Percentiles rank a stretch among this genome's conserved stretches.
Conservation (phyloP, 2,888 invertebrate genomes). For the Hedychridium roseum region DNA sequence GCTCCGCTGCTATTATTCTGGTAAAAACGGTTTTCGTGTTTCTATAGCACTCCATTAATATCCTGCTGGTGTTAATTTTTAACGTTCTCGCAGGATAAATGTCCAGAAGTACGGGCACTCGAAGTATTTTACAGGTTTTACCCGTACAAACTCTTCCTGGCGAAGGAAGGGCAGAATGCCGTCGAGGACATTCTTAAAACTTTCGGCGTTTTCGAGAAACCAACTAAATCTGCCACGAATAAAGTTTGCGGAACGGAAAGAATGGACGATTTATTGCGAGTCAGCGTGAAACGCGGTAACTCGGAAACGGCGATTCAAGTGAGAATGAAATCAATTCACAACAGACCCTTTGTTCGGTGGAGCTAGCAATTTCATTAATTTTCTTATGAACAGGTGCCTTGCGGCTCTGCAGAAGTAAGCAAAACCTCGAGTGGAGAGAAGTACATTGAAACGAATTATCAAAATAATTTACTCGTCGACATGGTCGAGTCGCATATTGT, state of each 20-base stretch:
- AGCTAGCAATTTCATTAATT: neutral
- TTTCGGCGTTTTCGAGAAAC: constrained; percentile 66
- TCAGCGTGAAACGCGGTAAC: constrained; percentile 64
- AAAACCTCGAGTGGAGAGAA: constrained; percentile 10
- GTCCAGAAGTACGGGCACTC: constrained; percentile 72
- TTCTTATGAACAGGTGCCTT: constrained; percentile 47
- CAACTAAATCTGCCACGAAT: constrained; percentile 13
- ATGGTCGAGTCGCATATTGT: constrained; percentile 81
- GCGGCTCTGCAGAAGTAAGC: constrained; percentile 40
- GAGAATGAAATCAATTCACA: constrained; percentile 18
- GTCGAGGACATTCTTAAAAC: constrained; percentile 76
- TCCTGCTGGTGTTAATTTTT: constrained; percentile 17
- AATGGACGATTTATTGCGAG: constrained; percentile 59
- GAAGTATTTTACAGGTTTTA: constrained; percentile 81
- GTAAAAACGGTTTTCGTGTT: constrained; percentile 61
- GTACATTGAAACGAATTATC: constrained; percentile 79
- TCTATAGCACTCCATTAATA: constrained; percentile 2
- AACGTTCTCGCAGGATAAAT: constrained; percentile 70
- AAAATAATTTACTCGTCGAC: constrained; percentile 79
- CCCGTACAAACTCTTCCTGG: constrained; percentile 82
- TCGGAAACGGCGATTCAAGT: constrained; percentile 39
- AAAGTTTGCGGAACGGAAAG: constrained; percentile 46
- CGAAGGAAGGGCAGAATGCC: constrained; percentile 78
- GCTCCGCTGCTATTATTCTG: constrained; percentile 73
- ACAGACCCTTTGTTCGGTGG: constrained; percentile 2